Conservation (phyloP, 2,113 vertebrate species). For the Probosciger aterrimus region DNA sequence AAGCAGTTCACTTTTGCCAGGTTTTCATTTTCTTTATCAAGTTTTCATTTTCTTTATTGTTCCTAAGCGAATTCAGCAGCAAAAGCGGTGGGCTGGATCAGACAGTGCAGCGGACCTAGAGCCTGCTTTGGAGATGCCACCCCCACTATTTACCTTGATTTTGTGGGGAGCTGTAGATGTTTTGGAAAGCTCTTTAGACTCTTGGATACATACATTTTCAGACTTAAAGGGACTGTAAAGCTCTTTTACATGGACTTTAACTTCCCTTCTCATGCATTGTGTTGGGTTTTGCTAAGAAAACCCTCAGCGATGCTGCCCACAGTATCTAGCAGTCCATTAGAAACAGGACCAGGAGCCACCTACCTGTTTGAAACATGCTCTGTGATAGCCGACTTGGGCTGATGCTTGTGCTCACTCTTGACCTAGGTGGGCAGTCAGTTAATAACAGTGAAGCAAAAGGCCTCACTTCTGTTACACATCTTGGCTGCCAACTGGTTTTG, state of each 20-base stretch:
- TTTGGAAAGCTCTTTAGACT: background rate
- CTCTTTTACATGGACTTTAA: background rate
- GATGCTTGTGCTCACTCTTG: background rate
- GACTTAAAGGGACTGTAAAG: background rate
- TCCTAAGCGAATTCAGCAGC: background rate
- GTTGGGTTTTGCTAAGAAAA: background rate
- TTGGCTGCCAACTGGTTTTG: background rate
- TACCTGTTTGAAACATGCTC: background rate
- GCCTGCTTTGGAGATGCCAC: background rate
- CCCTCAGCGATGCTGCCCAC: accelerated
- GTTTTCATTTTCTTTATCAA: background rate
- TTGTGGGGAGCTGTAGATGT: background rate
- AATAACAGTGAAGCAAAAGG: background rate
- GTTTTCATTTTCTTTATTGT: background rate
- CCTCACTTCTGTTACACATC: accelerated
- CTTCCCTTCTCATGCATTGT: background rate
- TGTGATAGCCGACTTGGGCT: background rate
- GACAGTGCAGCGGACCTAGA: background rate
- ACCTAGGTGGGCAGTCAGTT: constrained; percentile 13
- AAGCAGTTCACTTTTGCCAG: constrained; percentile 3
- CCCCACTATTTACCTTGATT: background rate
- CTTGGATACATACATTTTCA: background rate
- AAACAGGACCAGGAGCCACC: background rate
- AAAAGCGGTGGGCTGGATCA: background rate
- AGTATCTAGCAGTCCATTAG: background rate